Conservation (phyloP, 1,140 invertebrate species). For the Xylocopa sonorina region DNA sequence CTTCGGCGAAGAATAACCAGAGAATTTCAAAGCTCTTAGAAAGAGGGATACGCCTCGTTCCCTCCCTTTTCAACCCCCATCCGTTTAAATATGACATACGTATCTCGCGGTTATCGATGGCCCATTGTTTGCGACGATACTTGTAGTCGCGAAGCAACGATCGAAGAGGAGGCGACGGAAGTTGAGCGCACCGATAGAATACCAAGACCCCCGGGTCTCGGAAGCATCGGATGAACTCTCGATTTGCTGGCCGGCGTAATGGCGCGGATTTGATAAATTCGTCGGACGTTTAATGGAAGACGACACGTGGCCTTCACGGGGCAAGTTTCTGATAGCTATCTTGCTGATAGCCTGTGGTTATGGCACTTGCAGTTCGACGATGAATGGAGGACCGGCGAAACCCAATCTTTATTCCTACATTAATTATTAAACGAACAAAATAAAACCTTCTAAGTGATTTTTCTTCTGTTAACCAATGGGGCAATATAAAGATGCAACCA, state of each 20-base stretch:
- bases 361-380: background rate
- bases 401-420: background rate
- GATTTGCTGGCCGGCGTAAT: constrained; percentile 35
- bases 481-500: too few relatives aligned
- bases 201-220: background rate
- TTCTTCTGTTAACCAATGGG: too few relatives aligned
- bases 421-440: background rate
- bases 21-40: background rate
- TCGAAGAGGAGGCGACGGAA: background rate
- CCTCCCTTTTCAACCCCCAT: too few relatives aligned
- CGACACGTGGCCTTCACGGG: constrained; percentile 20
- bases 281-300: constrained; percentile 31
- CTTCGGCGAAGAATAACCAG: background rate
- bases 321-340: too few relatives aligned
- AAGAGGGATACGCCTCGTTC: background rate
- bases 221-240: background rate
- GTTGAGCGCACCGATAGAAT: background rate
- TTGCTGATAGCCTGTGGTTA: background rate
- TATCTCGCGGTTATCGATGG: background rate
- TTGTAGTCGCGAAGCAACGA: background rate
- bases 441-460: too few relatives aligned
- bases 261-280: constrained; percentile 30
- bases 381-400: background rate
- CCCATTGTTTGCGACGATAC: constrained; percentile 10
- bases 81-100: too few relatives aligned